Conservation (phyloP, 1,140 invertebrate species). For the Ips nitidus region DNA sequence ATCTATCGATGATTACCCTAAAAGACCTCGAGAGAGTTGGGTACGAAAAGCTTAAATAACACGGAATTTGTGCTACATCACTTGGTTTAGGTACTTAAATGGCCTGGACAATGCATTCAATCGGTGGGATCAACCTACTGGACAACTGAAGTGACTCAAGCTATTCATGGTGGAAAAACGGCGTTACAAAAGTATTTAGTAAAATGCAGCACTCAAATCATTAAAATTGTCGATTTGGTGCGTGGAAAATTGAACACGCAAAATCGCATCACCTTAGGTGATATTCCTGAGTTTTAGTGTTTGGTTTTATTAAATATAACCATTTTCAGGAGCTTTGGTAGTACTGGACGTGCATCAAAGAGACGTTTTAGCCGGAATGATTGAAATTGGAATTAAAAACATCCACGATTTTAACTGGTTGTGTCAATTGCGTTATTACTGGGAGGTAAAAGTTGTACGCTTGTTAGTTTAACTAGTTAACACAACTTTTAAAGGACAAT, state of each 20-base stretch:
- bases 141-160: conserved; percentile 82
- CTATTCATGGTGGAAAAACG: conserved; percentile 61
- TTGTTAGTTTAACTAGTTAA: neutral
- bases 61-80: no score
- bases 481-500: conserved; percentile 10
- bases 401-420: conserved; percentile 91
- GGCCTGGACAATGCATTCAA: conserved; percentile 60
- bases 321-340: conserved; percentile 72
- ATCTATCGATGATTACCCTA: conserved; percentile 69
- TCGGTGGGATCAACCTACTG: conserved; percentile 86
- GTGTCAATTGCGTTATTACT: conserved; percentile 88
- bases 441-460: conserved; percentile 68
- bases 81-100: conserved; percentile 36
- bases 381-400: conserved; percentile 65
- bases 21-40: conserved; percentile 72
- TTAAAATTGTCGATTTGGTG: conserved; percentile 83
- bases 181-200: conserved; percentile 59
- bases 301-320: neutral
- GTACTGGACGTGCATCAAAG: conserved; percentile 91
- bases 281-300: conserved; percentile 33
- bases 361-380: conserved; percentile 78
- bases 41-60: conserved; percentile 58
- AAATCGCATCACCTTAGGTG: conserved; percentile 87
- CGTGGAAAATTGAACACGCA: conserved; percentile 83
- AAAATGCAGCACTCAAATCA: conserved; percentile 71